phyloP scores from a whole-genome alignment of 2,113 vertebrate species.

The Epinephelus fuscoguttatus region DNA sequence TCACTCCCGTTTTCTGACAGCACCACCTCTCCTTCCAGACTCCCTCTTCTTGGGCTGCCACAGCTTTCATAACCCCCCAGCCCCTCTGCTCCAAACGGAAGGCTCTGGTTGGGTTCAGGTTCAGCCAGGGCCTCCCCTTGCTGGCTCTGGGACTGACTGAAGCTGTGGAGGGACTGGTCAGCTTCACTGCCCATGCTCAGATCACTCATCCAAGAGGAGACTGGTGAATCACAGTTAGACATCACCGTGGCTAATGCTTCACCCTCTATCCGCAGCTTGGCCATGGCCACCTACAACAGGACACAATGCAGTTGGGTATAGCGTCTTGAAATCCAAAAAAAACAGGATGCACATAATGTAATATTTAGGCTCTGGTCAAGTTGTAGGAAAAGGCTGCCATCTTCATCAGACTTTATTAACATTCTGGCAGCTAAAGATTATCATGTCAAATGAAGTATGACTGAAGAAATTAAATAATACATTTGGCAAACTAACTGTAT shows the following conservation, averaged over 20 bases:
- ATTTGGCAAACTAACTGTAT: too few relatives aligned
- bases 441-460: neutral
- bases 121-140: conserved; percentile 92
- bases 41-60: conserved; percentile 65
- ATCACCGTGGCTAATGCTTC: conserved; percentile 81
- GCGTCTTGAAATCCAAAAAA: conserved; percentile 1
- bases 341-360: neutral
- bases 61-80: conserved; percentile 56
- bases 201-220: conserved; percentile 96
- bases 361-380: neutral
- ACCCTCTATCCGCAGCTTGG: conserved; percentile 87
- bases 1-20: conserved; percentile 80
- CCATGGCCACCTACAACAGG: conserved; percentile 86
- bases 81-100: conserved; percentile 43
- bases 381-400: neutral
- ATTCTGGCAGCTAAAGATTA: neutral
- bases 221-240: conserved; percentile 89
- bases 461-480: neutral
- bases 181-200: conserved; percentile 92
- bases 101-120: conserved; percentile 70
- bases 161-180: conserved; percentile 93
- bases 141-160: conserved; percentile 92
- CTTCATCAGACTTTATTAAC: neutral
- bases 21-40: conserved; percentile 80
- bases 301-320: neutral